Evolutionary conservation across 2,888 invertebrate species (phyloP), one percentile per base, ranked within the genome.

Genomic region (Andricus quercusramuli): DNA sequence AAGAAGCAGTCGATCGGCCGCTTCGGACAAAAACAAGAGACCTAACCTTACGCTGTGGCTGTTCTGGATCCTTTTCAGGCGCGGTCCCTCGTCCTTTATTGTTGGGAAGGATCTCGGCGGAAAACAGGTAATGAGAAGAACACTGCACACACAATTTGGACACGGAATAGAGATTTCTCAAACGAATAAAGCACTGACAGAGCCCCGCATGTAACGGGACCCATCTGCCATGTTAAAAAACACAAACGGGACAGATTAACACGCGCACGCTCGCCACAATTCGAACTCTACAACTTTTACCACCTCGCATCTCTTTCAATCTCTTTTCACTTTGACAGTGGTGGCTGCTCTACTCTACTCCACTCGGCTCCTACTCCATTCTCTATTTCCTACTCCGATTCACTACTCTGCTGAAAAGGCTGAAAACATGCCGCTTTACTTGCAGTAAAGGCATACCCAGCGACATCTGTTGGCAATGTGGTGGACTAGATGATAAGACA

Each of bases 21-120:
- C 74, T 25, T 56, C 32, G 32, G 74, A 74, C 74, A 74, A 74
- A 74, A 74, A 74, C 74, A 74, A 74, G 74, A 56, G 51, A 74
- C 74, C 74, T 74, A 74, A 74, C 74, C 74, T 74, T 74, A 74
- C 74, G 74, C 56, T 74, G 56, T 15, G 29, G 74, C 32, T n/a
- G 56, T 29, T 56, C 37, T 56, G 47, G n/a, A 29, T 74, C 74
- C 74, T 74, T 56, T 74, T 56, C 74, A 74, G 74, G 74, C 74
- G 74, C 74, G 74, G 74, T 74, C 74, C 32, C 56, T 56, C 13
- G 74, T 74, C 56, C 70, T 74, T 62, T 74, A 56, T 74, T 56
- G 25, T 74, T 51, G 51, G 20, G 32, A 74, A 74, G 56, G 56
- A 56, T 56, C 56, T 74, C n/a, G 13, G n/a, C 32, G 51, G 20